Conservation (phyloP, 1,140 invertebrate genomes). For the Belonocnema kinseyi region DNA sequence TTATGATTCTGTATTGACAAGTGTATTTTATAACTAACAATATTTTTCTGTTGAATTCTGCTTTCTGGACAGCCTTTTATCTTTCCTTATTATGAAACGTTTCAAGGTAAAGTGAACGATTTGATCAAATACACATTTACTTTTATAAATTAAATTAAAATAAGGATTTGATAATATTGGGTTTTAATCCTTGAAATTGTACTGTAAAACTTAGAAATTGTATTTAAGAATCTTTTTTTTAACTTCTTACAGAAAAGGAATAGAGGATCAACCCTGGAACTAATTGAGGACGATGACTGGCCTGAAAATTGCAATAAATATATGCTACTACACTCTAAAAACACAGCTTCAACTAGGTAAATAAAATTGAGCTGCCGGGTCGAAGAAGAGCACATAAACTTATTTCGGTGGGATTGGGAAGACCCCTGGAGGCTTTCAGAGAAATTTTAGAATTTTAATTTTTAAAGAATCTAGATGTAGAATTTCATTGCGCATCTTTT, state of each 20-base stretch:
- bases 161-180: no score
- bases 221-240: slow-evolving; percentile 31
- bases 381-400: no score
- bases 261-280: slow-evolving; percentile 67
- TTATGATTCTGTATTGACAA: background rate
- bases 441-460: no score
- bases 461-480: no score
- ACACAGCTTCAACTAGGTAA: slow-evolving; percentile 63
- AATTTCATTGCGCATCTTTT: no score
- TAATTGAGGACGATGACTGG: slow-evolving; percentile 73
- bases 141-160: background rate
- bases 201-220: slow-evolving; percentile 10
- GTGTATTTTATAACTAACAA: slow-evolving; percentile 51
- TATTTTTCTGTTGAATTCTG: slow-evolving; percentile 50
- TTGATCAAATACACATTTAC: background rate
- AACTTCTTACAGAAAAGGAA: slow-evolving; percentile 59
- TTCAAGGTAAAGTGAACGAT: slow-evolving; percentile 62
- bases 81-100: slow-evolving; percentile 65
- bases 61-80: slow-evolving; percentile 66
- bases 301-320: slow-evolving; percentile 69
- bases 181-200: background rate
- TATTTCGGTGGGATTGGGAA: no score
- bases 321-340: slow-evolving; percentile 67
- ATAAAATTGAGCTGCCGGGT: no score
- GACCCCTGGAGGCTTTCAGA: no score